Evolutionary conservation across 2,797 vertebrate genomes (phyloP), one percentile per base, ranked within the genome.

Genomic region (Phoeniculus purpureus): DNA sequence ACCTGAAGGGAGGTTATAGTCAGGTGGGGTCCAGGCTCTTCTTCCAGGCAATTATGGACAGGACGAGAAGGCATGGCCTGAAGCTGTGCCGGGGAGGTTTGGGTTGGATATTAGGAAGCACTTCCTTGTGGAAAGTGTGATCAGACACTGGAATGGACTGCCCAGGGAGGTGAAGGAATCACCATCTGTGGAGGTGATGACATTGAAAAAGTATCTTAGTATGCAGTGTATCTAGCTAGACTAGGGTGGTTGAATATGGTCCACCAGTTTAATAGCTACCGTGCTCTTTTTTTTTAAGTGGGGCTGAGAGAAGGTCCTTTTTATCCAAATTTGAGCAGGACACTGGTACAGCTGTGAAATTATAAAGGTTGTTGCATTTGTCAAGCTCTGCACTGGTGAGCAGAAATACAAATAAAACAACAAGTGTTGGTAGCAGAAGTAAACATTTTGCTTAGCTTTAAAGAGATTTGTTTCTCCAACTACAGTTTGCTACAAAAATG

Each of bases 401-500:
- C 27, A 37, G 22, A n/a, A n/a, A n/a, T n/a, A n/a, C n/a, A n/a
- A n/a, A 26, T 10, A 65, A 90, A 32, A 11, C 29, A 9, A 4
- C 7, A 31, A 68, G n/a, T 48, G 10, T 48, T 67, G 9, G 34
- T 90, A 87, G 61, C 6, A 40, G 78, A 74, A 91, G 80, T 40
- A 65, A 81, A 81, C 20, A 70, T 74, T 85, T 82, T 52, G 22
- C 45, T 4, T 85, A 37, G 60, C 26, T 86, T 76, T 88, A 58
- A 79, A 73, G 34, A 76, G 56, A 73, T 74, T 59, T 62, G 55
- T 67, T 59, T 83, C 40, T 61, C 22, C 34, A 75, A 78, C 74
- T 37, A 85, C n/a, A 60, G 22, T 47, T 50, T 87, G 31, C 67
- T 92, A 61, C 15, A 51, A 92, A 92, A 84, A n/a, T n/a, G n/a